Conservation (phyloP, 2,113 vertebrate genomes). For the Lamprotornis superbus region DNA sequence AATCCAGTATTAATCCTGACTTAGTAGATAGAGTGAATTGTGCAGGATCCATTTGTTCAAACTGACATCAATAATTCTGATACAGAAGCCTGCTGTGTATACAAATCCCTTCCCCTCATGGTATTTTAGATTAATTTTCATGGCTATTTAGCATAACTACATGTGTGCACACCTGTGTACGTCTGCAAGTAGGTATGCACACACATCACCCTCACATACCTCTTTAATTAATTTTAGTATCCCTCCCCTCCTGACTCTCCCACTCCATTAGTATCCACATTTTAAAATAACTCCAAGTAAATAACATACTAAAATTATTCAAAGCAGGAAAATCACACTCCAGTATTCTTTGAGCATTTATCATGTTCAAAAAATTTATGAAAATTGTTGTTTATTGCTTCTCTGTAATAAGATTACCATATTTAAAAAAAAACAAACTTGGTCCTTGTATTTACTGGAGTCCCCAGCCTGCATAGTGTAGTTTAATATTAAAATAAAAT, state of each 20-base stretch:
- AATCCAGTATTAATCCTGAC: neutral
- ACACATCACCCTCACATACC: rapidly evolving
- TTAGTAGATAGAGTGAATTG: neutral
- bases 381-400: neutral
- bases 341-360: neutral
- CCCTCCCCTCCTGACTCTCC: neutral
- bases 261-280: neutral
- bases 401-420: neutral
- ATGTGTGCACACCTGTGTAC: rapidly evolving
- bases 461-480: neutral
- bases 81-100: neutral
- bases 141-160: neutral
- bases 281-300: neutral
- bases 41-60: neutral
- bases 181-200: rapidly evolving
- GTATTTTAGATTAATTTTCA: neutral
- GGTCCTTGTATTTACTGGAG: neutral
- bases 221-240: neutral
- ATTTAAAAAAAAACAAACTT: neutral
- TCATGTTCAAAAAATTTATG: neutral
- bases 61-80: neutral
- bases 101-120: neutral
- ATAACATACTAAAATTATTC: neutral
- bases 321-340: neutral
- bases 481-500: neutral